Percentiles rank a stretch among this genome's conserved stretches.
phyloP scores from a whole-genome alignment of 2,797 vertebrate genomes.

The Ceyx erithaca region DNA sequence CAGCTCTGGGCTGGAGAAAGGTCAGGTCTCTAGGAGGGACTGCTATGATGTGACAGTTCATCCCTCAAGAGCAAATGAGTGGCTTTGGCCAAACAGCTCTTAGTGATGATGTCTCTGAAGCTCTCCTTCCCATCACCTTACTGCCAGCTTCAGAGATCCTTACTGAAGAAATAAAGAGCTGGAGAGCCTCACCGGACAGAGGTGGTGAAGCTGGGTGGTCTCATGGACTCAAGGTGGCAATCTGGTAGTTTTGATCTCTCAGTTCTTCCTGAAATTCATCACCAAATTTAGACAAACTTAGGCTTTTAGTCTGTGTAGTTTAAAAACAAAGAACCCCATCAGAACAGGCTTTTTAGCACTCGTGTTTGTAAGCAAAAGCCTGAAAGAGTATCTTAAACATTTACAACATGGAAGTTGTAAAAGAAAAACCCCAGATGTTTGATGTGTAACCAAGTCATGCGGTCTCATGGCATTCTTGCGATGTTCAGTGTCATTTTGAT shows the following conservation, averaged over 20 bases:
- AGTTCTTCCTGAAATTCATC: not conserved
- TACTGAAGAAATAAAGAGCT: too few species aligned
- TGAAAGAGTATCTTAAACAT: not conserved
- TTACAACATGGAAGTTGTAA: accelerated
- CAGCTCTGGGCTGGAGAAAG: not conserved
- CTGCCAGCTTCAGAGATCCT: not conserved
- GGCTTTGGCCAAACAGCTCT: not conserved
- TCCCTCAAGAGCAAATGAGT: not conserved
- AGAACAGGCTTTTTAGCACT: not conserved
- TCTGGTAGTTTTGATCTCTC: not conserved
- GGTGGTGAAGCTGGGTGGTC: accelerated
- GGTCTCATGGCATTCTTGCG: not conserved
- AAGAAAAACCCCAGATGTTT: accelerated
- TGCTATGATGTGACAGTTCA: not conserved
- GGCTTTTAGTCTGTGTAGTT: not conserved
- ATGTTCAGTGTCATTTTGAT: not conserved
- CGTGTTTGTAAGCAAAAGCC: not conserved
- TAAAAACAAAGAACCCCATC: too few species aligned
- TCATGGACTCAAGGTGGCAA: too few species aligned
- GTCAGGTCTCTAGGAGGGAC: not conserved
- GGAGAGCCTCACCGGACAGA: accelerated
- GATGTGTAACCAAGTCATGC: accelerated
- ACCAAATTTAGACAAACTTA: not conserved
- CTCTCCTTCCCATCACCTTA: not conserved
- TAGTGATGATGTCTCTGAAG: not conserved